These are phyloP conservation scores for Pardalotus punctatus DNA, from an alignment of 2,113 vertebrate genomes.

Conservation along the genomic window DNA sequence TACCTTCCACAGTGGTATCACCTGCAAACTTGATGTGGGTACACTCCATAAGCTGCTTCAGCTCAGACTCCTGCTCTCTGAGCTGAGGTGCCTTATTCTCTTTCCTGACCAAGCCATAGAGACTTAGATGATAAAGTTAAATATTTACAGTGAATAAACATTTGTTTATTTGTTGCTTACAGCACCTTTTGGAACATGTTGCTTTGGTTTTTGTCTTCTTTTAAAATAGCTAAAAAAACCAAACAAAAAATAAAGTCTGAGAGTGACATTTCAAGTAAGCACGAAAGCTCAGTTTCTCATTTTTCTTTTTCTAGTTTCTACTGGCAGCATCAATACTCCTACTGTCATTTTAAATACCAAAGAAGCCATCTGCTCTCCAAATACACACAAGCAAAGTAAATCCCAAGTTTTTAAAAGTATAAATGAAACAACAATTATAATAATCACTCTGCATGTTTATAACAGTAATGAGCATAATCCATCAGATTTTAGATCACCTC, in stretches of 20 bases:
- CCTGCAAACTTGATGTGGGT: not conserved
- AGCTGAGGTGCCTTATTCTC: not conserved
- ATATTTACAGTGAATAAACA: not conserved
- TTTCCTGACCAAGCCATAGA: not conserved
- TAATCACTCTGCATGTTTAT: not conserved
- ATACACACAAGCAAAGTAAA: not conserved
- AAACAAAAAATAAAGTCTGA: not conserved
- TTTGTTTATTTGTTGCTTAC: not conserved
- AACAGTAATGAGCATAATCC: not conserved
- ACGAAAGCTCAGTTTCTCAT: not conserved
- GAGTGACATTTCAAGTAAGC: not conserved
- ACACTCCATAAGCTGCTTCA: not conserved
- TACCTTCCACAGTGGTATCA: not conserved
- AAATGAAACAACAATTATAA: not conserved
- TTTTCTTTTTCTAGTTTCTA: not conserved
- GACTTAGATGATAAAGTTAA: not conserved
- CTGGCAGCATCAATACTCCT: not conserved
- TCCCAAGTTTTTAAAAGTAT: not conserved
- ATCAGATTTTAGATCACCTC: not conserved
- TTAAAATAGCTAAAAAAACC: not conserved
- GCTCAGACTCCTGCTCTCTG: not conserved
- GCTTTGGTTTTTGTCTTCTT: not conserved
- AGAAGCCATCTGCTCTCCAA: conserved; percentile 40
- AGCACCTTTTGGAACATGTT: not conserved
- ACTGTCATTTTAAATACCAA: conserved; percentile 30